Evolutionary conservation across 2,797 vertebrate genomes (phyloP), one percentile per base, ranked within the genome.

Genomic region (Spheniscus humboldti): DNA sequence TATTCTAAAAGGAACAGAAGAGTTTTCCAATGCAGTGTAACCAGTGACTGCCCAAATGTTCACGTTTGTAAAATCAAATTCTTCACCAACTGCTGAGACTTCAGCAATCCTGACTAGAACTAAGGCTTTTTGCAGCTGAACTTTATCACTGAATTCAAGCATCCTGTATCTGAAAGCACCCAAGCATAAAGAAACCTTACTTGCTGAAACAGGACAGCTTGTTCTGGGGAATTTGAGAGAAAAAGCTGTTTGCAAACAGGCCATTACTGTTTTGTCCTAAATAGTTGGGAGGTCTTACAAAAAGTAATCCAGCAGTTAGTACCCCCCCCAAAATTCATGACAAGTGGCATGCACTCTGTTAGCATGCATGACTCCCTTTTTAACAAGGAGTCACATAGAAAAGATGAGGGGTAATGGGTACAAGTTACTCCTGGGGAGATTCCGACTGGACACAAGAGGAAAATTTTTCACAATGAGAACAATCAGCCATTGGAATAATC

Each of bases 1-100:
- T 99, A 30, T 86, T 97, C 99, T 99, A 80, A 19, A 94, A 94
- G 76, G 69, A 64, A 39, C 2, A 8, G 63, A 87, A 55, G 89
- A 68, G 9, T n/a, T 93, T 25, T 10, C 7, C 50, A 33, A 3
- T 2, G 47, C 9, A 4, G n/a, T 3, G 14, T 16, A 8, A 63
- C 28, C 48, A 25, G 13, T 2, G 43, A 24, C 7, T 15, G 69
- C 66, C 48, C 43, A 35, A 16, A 22, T 0, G 13, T 11, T 39
- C 18, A 0, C 2, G 4, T 48, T 37, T 6, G 13, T 33, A 47
- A 50, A 31, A 27, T 2, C 37, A 57, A 63, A 39, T 6, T 10
- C 55, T 69, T 43, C 64, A 39, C 19, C 25, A 6, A 2, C 4
- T 13, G 20, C 20, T 19, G 33, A 50, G 64, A 60, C 52, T 41